Evolutionary conservation across 2,797 vertebrate genomes (phyloP), one percentile per base, ranked within the genome.

Genomic region (Xenops minutus): DNA sequence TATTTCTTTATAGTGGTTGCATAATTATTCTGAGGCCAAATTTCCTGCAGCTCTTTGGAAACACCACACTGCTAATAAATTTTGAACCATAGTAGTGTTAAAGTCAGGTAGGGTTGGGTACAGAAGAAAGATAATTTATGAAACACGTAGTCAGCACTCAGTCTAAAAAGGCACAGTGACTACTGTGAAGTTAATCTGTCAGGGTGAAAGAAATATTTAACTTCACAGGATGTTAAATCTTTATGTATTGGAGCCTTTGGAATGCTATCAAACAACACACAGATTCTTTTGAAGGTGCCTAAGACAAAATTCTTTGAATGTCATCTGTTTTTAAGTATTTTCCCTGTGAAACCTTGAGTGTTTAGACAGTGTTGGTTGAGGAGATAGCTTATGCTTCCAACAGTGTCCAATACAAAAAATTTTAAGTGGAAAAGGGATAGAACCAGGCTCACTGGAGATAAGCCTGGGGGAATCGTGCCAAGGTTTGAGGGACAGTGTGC

Each of bases 1-100:
- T 85, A 48, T 41, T 79, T 14, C 22, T 89, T 23, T 48, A 14
- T 23, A 62, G 36, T 55, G n/a, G 14, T 63, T 82, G 55, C 59
- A 48, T 85, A 48, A 55, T 89, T 91, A 52, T 58, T 39, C 62
- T 69, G 37, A 51, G 62, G 36, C 36, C 1, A 3, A 64, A 66
- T 76, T 2, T 75, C 30, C 36, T 61, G 18, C 4, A 17, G 41
- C 1, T 9, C 29, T 77, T 58, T 56, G 34, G 32, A 68, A 83
- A 75, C 26, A 39, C 0, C 27, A 24, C 1, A 3, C 21, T 71
- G 26, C 66, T 79, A 72, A 66, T 46, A 66, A 51, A 73, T 75
- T 69, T 59, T 76, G 51, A 56, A 73, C 6, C 2, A 2, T 59
- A 0, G 0, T 27, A 48, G 12, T 26, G 5, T 62, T 37, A 54